These are phyloP conservation scores for Netelia virgata DNA, from an alignment of 2,888 invertebrate genomes.

Conservation along the genomic window DNA sequence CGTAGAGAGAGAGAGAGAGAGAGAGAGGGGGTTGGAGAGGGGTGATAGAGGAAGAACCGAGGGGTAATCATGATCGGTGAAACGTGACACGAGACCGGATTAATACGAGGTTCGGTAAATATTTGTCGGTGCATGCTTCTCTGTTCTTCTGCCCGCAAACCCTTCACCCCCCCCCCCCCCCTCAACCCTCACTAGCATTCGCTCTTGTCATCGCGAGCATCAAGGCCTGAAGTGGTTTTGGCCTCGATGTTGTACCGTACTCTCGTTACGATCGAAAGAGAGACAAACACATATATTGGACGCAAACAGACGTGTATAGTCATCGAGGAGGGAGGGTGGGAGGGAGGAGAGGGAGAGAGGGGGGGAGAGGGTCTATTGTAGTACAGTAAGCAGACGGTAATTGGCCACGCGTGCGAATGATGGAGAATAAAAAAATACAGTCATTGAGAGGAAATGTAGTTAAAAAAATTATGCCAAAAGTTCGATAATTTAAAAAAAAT, in stretches of 20 bases:
- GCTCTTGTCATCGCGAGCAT: constrained; percentile 61
- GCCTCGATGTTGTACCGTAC: constrained; percentile 26
- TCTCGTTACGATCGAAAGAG: constrained; percentile 51
- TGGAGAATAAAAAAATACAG: neutral
- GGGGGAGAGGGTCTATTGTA: neutral
- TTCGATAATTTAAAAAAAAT: neutral
- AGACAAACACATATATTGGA: constrained; percentile 48
- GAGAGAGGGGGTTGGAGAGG: neutral
- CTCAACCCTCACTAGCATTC: constrained; percentile 8
- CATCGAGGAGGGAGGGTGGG: neutral
- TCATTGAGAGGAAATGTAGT: neutral
- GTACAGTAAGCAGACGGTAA: neutral
- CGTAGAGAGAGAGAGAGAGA: neutral
- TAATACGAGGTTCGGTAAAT: constrained; percentile 70
- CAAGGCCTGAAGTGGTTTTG: constrained; percentile 67
- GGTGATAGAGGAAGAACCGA: neutral
- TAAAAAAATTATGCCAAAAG: neutral
- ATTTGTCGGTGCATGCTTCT: constrained; percentile 66
- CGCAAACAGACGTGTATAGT: neutral
- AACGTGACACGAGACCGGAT: constrained; percentile 68
- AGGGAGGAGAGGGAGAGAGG: neutral
- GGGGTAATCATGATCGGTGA: constrained; percentile 65
- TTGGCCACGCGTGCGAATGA: neutral
- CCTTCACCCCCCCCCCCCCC: neutral
- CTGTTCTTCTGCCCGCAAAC: neutral